phyloP scores from a whole-genome alignment of 1,140 invertebrate genomes.

The Pygmarrhopalites habei region DNA sequence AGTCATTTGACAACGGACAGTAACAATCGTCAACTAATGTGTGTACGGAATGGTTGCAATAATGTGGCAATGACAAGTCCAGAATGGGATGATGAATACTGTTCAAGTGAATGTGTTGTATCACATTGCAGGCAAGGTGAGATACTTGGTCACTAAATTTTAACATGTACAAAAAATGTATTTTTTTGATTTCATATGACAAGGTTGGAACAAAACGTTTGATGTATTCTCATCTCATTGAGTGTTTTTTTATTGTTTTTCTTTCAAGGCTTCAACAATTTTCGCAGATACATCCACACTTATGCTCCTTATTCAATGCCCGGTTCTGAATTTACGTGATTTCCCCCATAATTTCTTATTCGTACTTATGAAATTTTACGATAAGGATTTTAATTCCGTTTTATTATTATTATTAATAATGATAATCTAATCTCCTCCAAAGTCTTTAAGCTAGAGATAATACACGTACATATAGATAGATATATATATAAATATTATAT shows the following conservation, averaged over 20 bases:
- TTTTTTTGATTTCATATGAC: too few species aligned
- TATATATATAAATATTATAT: too few species aligned
- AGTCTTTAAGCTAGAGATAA: too few species aligned
- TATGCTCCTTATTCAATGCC: slow-evolving; percentile 4
- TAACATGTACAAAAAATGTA: too few species aligned
- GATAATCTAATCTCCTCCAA: too few species aligned
- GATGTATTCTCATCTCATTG: too few species aligned
- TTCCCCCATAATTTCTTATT: neutral
- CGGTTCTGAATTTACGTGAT: slow-evolving; percentile 14
- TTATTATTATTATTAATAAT: too few species aligned
- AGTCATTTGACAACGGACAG: slow-evolving; percentile 27
- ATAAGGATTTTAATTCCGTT: neutral
- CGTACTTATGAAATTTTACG: neutral
- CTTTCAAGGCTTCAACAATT: slow-evolving; percentile 14
- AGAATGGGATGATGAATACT: slow-evolving; percentile 96
- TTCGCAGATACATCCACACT: slow-evolving; percentile 16
- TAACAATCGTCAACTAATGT: slow-evolving; percentile 44
- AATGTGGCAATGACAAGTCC: slow-evolving; percentile 83
- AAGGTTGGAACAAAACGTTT: too few species aligned
- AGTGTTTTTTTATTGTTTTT: too few species aligned
- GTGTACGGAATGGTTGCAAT: slow-evolving; percentile 80
- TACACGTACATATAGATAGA: too few species aligned
- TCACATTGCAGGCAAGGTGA: slow-evolving; percentile 83
- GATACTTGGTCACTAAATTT: too few species aligned
- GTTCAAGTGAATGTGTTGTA: slow-evolving; percentile 94